Evolutionary conservation across 92 coral and sea anemone species (phyloP), one percentile per base, ranked within the genome.

Genomic region (Paramuricea clavata): DNA sequence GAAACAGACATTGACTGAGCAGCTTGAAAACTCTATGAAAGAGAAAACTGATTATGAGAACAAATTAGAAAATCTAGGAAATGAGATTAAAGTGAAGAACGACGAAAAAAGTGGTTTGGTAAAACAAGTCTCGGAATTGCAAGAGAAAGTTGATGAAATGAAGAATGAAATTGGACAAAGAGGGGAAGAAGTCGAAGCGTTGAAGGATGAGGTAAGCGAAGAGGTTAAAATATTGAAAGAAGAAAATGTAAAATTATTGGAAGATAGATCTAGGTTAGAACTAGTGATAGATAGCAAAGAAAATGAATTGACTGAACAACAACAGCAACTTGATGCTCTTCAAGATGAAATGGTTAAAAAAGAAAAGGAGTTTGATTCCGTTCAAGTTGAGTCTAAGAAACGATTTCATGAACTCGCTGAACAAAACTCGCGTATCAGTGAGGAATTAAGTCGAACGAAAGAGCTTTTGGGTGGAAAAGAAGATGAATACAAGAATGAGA

Each of bases 191-290:
- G 0, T 81, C 19, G 25, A 65, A 17, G 62, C 33, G n/a, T 30
- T 30, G 47, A 70, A 39, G 30, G 28, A 81, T 61, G 74, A 10
- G 87, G 77, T 82, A 71, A 82, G 87, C 68, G 50, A 41, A 19
- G 78, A 82, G 30, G 56, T 68, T 68, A 82, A 82, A 75, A 47
- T 82, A 39, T 71, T 82, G 39, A 82, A 69, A 44, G 87, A 47
- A 13, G 42, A 67, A 34, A 71, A 82, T 68, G 78, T 64, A 22
- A 64, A 69, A 42, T 41, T 49, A 49, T 22, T 33, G 41, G 84
- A 57, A 35, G 84, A 79, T 15, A 59, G 57, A 26, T 39, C 21
- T 59, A 79, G 84, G 12, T 61, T 79, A 79, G 84, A 78, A 31
- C 16, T 0, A 39, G 12, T 78, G 83, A 13, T 78, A 78, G 83